Evolutionary conservation across 2,888 invertebrate genomes (phyloP).

Genomic region (Pachliopta kotzebuea): DNA sequence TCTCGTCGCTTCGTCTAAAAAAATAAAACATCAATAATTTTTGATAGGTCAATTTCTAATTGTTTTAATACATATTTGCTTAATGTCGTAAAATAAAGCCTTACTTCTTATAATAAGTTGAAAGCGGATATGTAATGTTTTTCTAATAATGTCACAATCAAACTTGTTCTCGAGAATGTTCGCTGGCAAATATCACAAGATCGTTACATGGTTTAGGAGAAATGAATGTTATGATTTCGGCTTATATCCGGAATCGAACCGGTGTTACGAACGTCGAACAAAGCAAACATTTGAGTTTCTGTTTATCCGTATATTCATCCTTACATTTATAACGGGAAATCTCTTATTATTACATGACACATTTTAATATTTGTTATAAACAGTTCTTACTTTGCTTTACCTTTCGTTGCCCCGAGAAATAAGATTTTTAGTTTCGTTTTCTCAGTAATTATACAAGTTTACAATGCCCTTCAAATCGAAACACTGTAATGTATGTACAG

Average conservation of each 20-base stretch:
- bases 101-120: no score
- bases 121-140: neutral
- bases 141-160: neutral
- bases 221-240: constrained; percentile 20
- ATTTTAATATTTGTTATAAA: constrained; percentile 2
- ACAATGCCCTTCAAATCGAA: no score
- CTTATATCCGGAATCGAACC: constrained; percentile 21
- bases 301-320: constrained; percentile 8
- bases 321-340: constrained; percentile 8
- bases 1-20: no score
- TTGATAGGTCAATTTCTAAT: no score
- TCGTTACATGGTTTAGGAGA: neutral
- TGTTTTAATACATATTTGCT: no score
- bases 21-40: no score
- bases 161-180: neutral
- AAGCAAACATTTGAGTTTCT: constrained; percentile 23
- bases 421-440: no score
- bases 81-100: no score
- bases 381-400: no score
- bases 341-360: constrained; percentile 25
- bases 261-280: constrained; percentile 9
- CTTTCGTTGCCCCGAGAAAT: no score
- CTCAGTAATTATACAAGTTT: no score
- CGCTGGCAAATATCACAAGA: neutral
- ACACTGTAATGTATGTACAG: no score